Evolutionary conservation across 2,113 vertebrate genomes (phyloP).

Genomic region (Antennarius striatus): DNA sequence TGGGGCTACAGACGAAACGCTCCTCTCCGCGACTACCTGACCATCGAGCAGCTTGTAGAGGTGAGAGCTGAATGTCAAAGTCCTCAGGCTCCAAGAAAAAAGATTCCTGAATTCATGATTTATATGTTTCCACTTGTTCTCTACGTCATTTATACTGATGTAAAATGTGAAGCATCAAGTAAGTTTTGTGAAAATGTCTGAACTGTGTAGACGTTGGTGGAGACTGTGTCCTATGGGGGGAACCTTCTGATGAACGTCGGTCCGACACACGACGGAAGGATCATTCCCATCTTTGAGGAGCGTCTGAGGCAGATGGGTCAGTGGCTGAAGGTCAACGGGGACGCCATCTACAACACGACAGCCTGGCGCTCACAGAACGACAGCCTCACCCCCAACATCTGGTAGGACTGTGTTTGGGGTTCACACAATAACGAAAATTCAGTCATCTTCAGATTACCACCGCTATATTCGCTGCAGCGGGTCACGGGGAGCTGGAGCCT

Average conservation of each 20-base stretch:
- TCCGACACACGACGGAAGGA: conserved; percentile 88
- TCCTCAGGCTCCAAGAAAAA: no score
- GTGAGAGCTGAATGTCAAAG: conserved; percentile 66
- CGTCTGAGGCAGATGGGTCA: conserved; percentile 89
- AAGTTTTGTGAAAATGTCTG: neutral
- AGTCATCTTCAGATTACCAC: no score
- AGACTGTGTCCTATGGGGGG: conserved; percentile 93
- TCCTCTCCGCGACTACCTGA: conserved; percentile 83
- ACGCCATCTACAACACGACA: conserved; percentile 87
- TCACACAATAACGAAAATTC: no score
- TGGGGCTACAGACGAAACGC: conserved; percentile 93
- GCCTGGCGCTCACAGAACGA: conserved; percentile 92
- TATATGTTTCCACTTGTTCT: no score
- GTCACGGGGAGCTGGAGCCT: no score
- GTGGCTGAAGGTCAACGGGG: conserved; percentile 91
- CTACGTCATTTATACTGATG: no score
- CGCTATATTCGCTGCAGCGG: no score
- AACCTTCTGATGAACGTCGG: conserved; percentile 95
- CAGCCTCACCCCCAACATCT: conserved; percentile 78
- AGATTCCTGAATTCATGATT: no score
- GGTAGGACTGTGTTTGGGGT: conserved; percentile 77
- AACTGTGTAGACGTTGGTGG: conserved; percentile 78
- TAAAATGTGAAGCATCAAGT: no score
- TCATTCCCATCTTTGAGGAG: conserved; percentile 89
- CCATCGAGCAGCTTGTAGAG: conserved; percentile 82